Base-by-base conservation (phyloP, 2,888 invertebrate species). In the Drosophila vallismaia region DNA sequence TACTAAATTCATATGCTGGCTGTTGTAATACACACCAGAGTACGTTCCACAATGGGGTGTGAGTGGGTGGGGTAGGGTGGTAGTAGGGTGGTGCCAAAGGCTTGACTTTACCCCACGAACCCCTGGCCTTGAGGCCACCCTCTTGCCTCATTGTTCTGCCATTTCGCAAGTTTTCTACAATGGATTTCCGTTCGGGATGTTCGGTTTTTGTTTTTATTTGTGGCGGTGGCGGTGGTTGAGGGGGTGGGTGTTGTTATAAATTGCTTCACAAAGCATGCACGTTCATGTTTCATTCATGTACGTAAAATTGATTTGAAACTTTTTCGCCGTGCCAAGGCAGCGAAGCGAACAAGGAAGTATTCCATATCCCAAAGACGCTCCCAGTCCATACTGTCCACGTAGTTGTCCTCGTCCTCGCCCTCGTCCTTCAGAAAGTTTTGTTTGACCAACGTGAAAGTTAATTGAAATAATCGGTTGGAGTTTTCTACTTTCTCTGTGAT, bases 91-190 rank as follows among this genome's bases (percentile, higher is more conserved):
- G 12, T n/a, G 38, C 14, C 6, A 36, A 36, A 53, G 71, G 74
- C 53, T 71, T 69, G 74, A 68, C 31, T 42, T 69, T 53, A 58
- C 64, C 74, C 59, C 68, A 14, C 14, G 14, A 42, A 7, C 19
- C 19, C 19, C 19, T 19, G 64, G 64, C 29, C 62, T 52, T 68
- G 54, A 66, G 66, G 64, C 49, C 28, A 12, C 8, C 48, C 49
- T 33, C 44, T 36, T 49, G 42, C 46, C 46, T 50, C 67, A 85
- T 85, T 83, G 86, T 87, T 77, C 86, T 79, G 87, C 71, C 73
- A 79, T 86, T 87, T 85, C 77, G 85, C 88, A 87, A 87, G 88
- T 85, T 79, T 85, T 69, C 77, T 79, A 85, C 88, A 85, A 87
- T 83, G 86, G 79, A 83, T 83, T 82, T 83, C 86, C 88, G 86